These are phyloP conservation scores for Mus caroli DNA, from an alignment of 2,797 vertebrate species.

Conservation along the genomic window DNA sequence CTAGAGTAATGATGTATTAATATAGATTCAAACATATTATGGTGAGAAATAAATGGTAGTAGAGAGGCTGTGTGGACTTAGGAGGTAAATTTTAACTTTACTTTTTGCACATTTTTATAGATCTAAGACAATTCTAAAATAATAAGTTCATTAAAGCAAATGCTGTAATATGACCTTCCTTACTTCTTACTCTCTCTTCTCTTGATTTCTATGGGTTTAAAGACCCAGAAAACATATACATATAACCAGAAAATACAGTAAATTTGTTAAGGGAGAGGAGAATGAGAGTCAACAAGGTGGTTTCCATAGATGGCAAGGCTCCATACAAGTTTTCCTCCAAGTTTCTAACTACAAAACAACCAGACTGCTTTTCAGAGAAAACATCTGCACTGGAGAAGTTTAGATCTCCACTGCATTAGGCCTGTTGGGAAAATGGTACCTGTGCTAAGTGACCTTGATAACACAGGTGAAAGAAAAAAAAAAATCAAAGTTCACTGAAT, in stretches of 20 bases:
- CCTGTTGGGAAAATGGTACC: not conserved
- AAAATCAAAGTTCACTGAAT: not conserved
- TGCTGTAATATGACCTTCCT: not conserved
- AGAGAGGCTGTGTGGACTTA: not conserved
- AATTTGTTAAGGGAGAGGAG: not conserved
- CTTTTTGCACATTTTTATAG: not conserved
- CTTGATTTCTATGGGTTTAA: not conserved
- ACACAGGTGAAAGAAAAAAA: not conserved
- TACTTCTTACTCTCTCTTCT: not conserved
- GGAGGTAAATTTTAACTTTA: not conserved
- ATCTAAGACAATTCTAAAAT: not conserved
- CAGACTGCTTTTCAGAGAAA: not conserved
- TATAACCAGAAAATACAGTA: not conserved
- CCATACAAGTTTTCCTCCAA: not conserved
- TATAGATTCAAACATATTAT: not conserved
- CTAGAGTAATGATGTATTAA: not conserved
- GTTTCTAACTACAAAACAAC: not conserved
- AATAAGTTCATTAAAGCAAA: not conserved
- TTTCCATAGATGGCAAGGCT: not conserved
- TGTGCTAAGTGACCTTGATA: not conserved
- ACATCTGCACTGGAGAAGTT: not conserved
- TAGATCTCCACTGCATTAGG: not conserved
- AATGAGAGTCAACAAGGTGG: not conserved
- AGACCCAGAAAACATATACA: not conserved
- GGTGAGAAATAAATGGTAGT: not conserved